phyloP scores from a whole-genome alignment of 2,113 vertebrate genomes.

The Paratilapia polleni region DNA sequence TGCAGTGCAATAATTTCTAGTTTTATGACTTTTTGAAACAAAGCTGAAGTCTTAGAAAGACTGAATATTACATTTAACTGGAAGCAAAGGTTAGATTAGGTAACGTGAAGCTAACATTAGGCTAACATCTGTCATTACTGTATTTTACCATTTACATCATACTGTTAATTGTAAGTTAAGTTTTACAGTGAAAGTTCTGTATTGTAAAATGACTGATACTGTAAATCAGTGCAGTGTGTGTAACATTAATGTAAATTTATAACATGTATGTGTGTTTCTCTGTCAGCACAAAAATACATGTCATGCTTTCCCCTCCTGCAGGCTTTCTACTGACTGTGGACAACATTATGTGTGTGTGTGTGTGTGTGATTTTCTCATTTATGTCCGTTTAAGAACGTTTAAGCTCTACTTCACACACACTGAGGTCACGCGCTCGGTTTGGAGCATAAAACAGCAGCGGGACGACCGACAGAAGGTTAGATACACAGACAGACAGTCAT shows the following conservation, averaged over 20 bases:
- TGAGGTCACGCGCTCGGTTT: neutral
- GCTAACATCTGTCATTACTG: too few relatives aligned
- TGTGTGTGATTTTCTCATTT: neutral
- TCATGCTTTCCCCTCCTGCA: neutral
- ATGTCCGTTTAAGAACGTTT: neutral
- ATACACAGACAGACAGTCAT: slow-evolving; percentile 15
- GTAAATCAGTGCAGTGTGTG: neutral
- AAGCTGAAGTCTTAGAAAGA: neutral
- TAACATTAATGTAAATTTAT: neutral
- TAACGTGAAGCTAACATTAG: too few relatives aligned
- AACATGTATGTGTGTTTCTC: neutral
- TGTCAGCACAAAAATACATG: neutral
- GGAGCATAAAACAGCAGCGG: neutral
- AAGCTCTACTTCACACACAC: neutral
- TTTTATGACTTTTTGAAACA: too few relatives aligned
- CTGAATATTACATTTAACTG: neutral
- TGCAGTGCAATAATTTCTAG: neutral
- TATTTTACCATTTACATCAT: neutral
- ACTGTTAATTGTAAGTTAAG: neutral
- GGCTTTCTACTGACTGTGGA: neutral
- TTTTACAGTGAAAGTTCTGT: neutral
- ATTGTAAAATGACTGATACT: neutral
- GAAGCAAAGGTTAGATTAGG: too few relatives aligned
- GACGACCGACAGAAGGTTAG: neutral
- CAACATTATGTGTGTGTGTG: neutral